These are phyloP conservation scores for Caranx melampygus DNA, from an alignment of 2,113 vertebrate species.

Conservation along the genomic window DNA sequence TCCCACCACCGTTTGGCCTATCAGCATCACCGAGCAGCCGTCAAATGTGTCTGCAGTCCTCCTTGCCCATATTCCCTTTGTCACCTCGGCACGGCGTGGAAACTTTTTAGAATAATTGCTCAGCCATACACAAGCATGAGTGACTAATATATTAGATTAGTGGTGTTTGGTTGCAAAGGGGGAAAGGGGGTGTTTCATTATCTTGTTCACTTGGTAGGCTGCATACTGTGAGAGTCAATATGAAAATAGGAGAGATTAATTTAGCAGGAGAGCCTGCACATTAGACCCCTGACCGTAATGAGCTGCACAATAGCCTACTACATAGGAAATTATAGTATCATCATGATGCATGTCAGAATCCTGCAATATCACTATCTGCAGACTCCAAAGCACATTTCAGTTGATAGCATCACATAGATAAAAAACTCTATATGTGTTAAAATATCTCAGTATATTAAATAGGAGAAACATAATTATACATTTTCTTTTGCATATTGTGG, in stretches of 20 bases:
- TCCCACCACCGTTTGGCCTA: conserved; percentile 86
- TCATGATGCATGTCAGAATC: conserved; percentile 12
- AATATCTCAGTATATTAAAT: conserved; percentile 2
- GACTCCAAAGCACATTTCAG: conserved; percentile 4
- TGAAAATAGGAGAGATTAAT: conserved; percentile 64
- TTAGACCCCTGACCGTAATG: conserved; percentile 55
- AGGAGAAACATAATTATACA: background rate
- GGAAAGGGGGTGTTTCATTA: conserved; percentile 67
- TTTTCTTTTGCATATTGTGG: background rate
- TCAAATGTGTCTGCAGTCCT: conserved; percentile 79
- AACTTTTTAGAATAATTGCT: conserved; percentile 88
- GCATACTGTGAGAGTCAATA: conserved; percentile 66
- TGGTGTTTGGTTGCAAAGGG: conserved; percentile 70
- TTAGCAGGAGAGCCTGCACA: conserved; percentile 47
- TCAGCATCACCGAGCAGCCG: conserved; percentile 84
- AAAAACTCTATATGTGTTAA: background rate
- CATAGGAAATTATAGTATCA: conserved; percentile 38
- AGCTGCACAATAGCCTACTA: conserved; percentile 49
- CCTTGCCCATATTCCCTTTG: conserved; percentile 83
- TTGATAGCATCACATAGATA: background rate
- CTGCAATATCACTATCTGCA: conserved; percentile 5
- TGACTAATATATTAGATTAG: conserved; percentile 87
- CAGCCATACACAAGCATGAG: conserved; percentile 80
- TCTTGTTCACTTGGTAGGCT: conserved; percentile 67
- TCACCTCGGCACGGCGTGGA: conserved; percentile 73